Conservation (phyloP, 92 coral and sea anemone genomes). For the Ricordea florida region DNA sequence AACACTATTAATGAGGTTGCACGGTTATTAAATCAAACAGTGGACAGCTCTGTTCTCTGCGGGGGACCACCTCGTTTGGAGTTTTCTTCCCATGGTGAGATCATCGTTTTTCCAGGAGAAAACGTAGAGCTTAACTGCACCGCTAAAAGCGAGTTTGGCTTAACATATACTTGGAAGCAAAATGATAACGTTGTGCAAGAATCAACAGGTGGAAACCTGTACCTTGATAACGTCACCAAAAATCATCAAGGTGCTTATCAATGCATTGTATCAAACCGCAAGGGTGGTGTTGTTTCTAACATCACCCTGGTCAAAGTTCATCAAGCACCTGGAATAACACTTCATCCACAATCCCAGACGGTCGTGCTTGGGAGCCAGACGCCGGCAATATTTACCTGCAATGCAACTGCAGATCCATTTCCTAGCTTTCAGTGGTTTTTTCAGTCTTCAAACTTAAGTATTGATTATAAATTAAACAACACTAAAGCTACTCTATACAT, state of each 20-base stretch:
- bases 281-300: slow-evolving; percentile 59
- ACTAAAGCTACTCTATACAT: slow-evolving; percentile 41
- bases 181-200: slow-evolving; percentile 30
- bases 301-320: slow-evolving; percentile 54
- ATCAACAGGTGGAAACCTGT: slow-evolving; percentile 38
- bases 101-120: slow-evolving; percentile 26
- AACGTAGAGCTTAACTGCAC: slow-evolving; percentile 17
- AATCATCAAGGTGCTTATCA: slow-evolving; percentile 52
- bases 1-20: neutral
- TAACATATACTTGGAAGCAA: slow-evolving; percentile 55
- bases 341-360: slow-evolving; percentile 35
- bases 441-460: slow-evolving; percentile 15
- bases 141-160: slow-evolving; percentile 36
- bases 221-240: slow-evolving; percentile 7
- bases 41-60: slow-evolving; percentile 55
- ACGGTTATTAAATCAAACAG: slow-evolving; percentile 20
- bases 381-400: slow-evolving; percentile 49
- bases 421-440: slow-evolving; percentile 67
- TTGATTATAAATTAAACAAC: slow-evolving; percentile 3
- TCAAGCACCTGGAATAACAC: slow-evolving; percentile 46
- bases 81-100: slow-evolving; percentile 1
- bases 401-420: slow-evolving; percentile 58
- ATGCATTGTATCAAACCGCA: slow-evolving; percentile 56
- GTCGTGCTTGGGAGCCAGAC: slow-evolving; percentile 10
- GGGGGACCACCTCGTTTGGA: slow-evolving; percentile 44